These are phyloP conservation scores for Montifringilla adamsi DNA, from an alignment of 2,113 vertebrate species.

Conservation along the genomic window DNA sequence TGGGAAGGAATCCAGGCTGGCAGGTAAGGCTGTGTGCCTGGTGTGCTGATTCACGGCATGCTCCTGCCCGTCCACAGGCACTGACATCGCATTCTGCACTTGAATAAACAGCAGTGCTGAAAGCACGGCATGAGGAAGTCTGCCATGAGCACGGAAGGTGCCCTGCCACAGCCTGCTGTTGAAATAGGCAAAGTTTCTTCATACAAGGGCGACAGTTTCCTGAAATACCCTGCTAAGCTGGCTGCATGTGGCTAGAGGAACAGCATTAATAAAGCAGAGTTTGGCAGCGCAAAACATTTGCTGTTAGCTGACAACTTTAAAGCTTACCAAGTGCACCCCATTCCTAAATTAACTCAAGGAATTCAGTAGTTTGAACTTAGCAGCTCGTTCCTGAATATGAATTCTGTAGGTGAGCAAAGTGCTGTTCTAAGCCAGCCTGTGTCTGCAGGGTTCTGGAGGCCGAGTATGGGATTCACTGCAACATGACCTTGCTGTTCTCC, in stretches of 20 bases:
- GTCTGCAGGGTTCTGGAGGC: slow-evolving; percentile 87
- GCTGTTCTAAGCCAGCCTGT: not conserved
- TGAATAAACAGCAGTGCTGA: not conserved
- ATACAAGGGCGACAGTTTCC: not conserved
- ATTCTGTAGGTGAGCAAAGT: not conserved
- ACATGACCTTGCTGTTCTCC: slow-evolving; percentile 99
- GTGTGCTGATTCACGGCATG: not conserved
- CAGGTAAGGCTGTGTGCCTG: slow-evolving; percentile 73
- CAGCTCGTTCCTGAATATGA: not conserved
- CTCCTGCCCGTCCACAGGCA: not conserved
- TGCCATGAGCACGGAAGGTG: not conserved
- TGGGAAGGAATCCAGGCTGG: slow-evolving; percentile 99
- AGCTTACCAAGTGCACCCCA: not conserved
- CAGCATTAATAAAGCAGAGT: not conserved
- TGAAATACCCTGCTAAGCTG: not conserved
- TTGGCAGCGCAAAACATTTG: not conserved
- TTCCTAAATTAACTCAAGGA: not conserved
- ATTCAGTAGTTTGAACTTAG: not conserved
- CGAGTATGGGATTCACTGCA: slow-evolving; percentile 89
- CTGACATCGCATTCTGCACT: not conserved
- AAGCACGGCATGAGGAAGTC: not conserved
- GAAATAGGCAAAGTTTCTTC: not conserved
- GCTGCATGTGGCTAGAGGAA: not conserved
- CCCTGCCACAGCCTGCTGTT: not conserved
- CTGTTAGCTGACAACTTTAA: not conserved